These are phyloP conservation scores for Phyllostomus discolor DNA, from an alignment of 2,113 vertebrate genomes.

Conservation along the genomic window DNA sequence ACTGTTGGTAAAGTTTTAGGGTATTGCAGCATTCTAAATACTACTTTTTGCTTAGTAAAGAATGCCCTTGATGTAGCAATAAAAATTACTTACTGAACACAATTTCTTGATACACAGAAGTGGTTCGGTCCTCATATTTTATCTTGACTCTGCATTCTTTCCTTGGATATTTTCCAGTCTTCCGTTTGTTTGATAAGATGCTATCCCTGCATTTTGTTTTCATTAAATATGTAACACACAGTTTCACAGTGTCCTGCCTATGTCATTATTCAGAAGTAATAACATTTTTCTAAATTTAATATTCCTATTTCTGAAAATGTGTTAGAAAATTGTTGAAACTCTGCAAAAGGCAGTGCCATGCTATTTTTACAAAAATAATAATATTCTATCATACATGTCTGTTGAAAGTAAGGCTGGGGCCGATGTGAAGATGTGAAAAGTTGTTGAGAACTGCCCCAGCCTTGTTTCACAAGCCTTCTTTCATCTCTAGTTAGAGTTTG, in stretches of 20 bases:
- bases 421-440: not conserved
- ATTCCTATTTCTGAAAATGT: not conserved
- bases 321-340: not conserved
- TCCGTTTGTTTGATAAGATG: not conserved
- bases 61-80: not conserved
- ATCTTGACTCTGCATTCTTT: not conserved
- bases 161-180: not conserved
- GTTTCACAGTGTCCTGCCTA: not conserved
- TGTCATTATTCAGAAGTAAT: not conserved
- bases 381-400: not conserved
- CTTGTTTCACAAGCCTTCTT: too few species aligned
- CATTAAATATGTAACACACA: not conserved
- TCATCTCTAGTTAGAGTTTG: not conserved
- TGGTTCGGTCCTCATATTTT: not conserved
- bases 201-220: not conserved
- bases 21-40: not conserved
- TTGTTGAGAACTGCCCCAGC: rapidly evolving
- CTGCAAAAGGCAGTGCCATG: not conserved
- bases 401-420: not conserved
- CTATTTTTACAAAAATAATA: not conserved
- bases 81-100: not conserved
- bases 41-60: not conserved
- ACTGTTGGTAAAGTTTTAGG: not conserved
- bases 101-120: not conserved
- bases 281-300: not conserved